Percentiles rank a stretch among this genome's conserved stretches.
Evolutionary conservation across 2,113 vertebrate genomes (phyloP).

Genomic region (Catharus fuscescens): DNA sequence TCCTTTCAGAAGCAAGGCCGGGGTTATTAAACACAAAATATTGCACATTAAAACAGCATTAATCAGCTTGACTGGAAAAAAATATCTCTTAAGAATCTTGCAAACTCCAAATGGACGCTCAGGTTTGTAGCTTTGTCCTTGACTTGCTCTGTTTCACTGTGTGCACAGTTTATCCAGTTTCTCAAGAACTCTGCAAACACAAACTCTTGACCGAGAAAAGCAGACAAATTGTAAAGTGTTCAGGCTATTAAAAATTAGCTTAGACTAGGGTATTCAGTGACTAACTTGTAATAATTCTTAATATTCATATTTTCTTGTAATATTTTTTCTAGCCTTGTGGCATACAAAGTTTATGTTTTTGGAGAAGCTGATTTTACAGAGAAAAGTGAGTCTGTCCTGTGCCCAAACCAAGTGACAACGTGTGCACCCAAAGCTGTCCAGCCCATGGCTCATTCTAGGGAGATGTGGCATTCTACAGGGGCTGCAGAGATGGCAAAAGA

Average conservation of each 20-base stretch:
- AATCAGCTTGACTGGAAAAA: conserved; percentile 23
- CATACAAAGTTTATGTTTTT: neutral
- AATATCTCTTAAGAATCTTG: neutral
- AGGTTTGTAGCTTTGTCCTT: conserved; percentile 45
- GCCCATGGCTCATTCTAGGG: accelerated
- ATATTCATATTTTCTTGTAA: neutral
- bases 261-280: accelerated
- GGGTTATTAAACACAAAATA: conserved; percentile 52
- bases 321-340: neutral
- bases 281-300: neutral
- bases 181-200: neutral
- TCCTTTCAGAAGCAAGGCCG: conserved; percentile 8
- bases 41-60: conserved; percentile 33
- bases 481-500: neutral
- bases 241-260: neutral
- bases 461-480: neutral
- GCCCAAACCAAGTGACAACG: accelerated
- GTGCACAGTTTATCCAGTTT: neutral
- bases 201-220: neutral
- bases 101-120: neutral
- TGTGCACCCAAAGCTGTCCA: neutral
- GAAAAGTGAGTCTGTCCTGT: neutral
- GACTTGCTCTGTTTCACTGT: neutral
- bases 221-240: neutral
- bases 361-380: neutral